Base-by-base conservation (phyloP, 2,888 invertebrate genomes). In the Ormyrus pomaceus region DNA sequence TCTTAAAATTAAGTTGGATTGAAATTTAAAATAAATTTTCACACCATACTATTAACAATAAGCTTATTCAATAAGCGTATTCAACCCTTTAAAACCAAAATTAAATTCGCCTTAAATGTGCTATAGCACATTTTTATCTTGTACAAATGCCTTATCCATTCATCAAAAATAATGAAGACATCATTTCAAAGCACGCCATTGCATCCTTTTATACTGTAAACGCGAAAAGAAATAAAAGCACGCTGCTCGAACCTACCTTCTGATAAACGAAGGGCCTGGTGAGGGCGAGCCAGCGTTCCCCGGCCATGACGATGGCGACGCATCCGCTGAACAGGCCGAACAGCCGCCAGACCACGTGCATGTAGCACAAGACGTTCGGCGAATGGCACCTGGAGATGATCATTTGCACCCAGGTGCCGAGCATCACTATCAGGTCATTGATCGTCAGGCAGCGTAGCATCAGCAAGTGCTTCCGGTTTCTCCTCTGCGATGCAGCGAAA, bases 321-420 rank as follows among this genome's bases (percentile, higher is more conserved):
- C 96, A 96, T 62, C 96, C 97, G 84, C 96, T 96, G 87, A 96
- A 96, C 80, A 97, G 92, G 69, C 97, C 97, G 91, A 97, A 97
- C 84, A 95, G 94, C 80, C 97, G 93, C 91, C 96, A 94, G 74
- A 95, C 91, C 6, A 97, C 95, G 83, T 95, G 92, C 83, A 93
- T 90, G 53, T 92, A 93, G 91, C 96, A 96, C 88, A 93, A 93
- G 86, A 91, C 91, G 83, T 92, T 91, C 77, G 91, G 91, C 66
- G 88, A 86, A 68, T 88, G 83, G 91, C 90, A 65, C 91, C 91
- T 88, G 83, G 88, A 83, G 83, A 95, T 91, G 86, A 95, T 88
- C 92, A 95, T 93, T 78, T 95, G 93, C 80, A 93, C 91, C 90
- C 95, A 89, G 95, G 96, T 96, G 70, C 97, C 97, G 86, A 96